A percentile compares a stretch with the other conserved stretches of the same genome.
Conservation (phyloP, 2,888 invertebrate species). For the Scaptomyza flava region DNA sequence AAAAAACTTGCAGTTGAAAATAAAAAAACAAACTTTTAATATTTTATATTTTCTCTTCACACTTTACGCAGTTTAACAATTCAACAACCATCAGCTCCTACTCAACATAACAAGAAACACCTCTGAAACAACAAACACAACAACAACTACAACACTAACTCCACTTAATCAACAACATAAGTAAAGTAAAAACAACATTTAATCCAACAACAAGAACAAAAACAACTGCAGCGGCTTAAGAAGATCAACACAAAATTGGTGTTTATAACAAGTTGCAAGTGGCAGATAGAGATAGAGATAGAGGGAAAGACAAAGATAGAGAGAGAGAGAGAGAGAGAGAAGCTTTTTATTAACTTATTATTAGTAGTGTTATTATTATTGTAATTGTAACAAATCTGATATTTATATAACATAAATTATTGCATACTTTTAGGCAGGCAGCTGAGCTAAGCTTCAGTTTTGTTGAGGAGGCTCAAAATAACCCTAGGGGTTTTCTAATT, state of each 20-base stretch:
- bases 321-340: conserved; percentile 7
- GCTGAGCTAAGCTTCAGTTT: conserved; percentile 42
- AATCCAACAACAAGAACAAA: conserved; percentile 50
- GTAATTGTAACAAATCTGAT: conserved; percentile 6
- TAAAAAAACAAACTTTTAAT: neutral
- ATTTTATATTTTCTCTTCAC: neutral
- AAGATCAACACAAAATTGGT: neutral
- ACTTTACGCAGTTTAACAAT: conserved; percentile 72
- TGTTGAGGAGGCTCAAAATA: conserved; percentile 21
- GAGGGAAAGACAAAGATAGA: neutral
- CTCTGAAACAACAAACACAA: conserved; percentile 59
- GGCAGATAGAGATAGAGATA: conserved; percentile 5
- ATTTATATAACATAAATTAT: conserved; percentile 42
- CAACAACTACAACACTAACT: conserved; percentile 58
- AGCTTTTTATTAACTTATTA: conserved; percentile 17
- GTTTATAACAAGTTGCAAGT: conserved; percentile 5
- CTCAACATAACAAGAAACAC: conserved; percentile 83
- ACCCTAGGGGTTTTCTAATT: conserved; percentile 13
- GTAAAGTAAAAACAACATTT: conserved; percentile 15
- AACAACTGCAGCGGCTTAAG: conserved; percentile 23
- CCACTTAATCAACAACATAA: conserved; percentile 44
- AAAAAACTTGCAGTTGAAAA: neutral
- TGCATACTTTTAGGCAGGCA: conserved; percentile 53
- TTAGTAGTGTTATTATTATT: conserved; percentile 10
- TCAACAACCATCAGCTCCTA: conserved; percentile 72